Evolutionary conservation across 2,888 invertebrate genomes (phyloP), one percentile per base, ranked within the genome.

Genomic region (Cataglyphis cursor): DNA sequence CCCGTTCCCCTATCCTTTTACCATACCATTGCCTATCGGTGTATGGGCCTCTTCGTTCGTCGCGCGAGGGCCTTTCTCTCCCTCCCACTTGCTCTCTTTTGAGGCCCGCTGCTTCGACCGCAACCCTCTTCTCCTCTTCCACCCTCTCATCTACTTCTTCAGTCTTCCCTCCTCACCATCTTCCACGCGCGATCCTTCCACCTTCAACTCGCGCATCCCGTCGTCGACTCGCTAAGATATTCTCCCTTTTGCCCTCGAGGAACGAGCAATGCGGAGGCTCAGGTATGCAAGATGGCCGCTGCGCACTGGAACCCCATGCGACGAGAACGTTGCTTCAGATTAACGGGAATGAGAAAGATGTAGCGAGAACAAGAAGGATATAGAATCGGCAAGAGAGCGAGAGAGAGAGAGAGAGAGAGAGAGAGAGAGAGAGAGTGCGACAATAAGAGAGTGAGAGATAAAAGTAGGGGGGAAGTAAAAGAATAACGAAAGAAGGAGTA

Each of bases 271-370:
- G 94, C 94, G 93, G 94, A 94, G 94, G 93, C 94, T 94, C 94
- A 95, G 95, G 95, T 95, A 95, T 95, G 94, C 95, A 95, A 95
- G 95, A 95, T 95, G 95, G 95, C 95, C 94, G 95, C 87, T 89
- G 83, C 82, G 68, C 70, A 83, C 90, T 90, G 87, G 85, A 86
- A 84, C 82, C 84, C 83, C 83, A 81, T 84, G 86, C 89, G 84
- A 86, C 72, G 83, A 85, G 85, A 88, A 90, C 83, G 80, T 85
- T 72, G 85, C 81, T 84, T 84, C 76, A 44, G 74, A 84, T 78
- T 44, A 51, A 82, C 68, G 81, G 81, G 83, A 85, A 66, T 35
- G 89, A 81, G 86, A 81, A 74, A 75, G 59, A 80, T 10, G 18
- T 70, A 85, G 51, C 10, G 44, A 21, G 74, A 70, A 62, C 68